Evolutionary conservation across 2,113 vertebrate genomes (phyloP).

Genomic region (Xiphias gladius): DNA sequence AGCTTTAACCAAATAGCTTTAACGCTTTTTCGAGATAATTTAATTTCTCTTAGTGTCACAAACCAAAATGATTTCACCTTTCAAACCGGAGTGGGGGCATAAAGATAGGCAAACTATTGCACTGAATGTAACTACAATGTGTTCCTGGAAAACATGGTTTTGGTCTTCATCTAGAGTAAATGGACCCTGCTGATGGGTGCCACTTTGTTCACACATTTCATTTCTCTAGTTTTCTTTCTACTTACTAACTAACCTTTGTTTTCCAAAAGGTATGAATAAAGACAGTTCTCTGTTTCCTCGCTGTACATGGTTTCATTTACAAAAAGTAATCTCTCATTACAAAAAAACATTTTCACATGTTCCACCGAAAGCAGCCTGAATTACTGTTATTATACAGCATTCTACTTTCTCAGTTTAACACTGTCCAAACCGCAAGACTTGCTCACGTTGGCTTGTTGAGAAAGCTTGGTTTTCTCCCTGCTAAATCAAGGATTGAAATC

Average conservation of each 20-base stretch:
- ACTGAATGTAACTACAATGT: conserved; percentile 62
- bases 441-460: conserved; percentile 68
- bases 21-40: conserved; percentile 38
- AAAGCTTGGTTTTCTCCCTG: conserved; percentile 71
- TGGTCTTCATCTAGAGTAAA: conserved; percentile 63
- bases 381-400: conserved; percentile 75
- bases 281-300: conserved; percentile 84
- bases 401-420: conserved; percentile 70
- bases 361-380: conserved; percentile 81
- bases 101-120: conserved; percentile 77
- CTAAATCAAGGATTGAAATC: conserved; percentile 72
- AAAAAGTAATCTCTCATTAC: conserved; percentile 87
- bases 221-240: conserved; percentile 74
- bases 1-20: conserved; percentile 51
- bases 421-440: conserved; percentile 64
- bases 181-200: conserved; percentile 74
- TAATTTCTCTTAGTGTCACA: conserved; percentile 39
- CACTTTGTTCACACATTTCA: conserved; percentile 65
- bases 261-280: conserved; percentile 80
- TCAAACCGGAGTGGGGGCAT: conserved; percentile 47
- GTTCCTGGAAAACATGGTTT: conserved; percentile 73
- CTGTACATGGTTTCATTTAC: conserved; percentile 86
- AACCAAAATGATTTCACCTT: conserved; percentile 49
- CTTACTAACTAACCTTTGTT: conserved; percentile 83
- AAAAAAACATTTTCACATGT: conserved; percentile 79